phyloP scores from a whole-genome alignment of 2,888 invertebrate species.

The Acanthosoma haemorrhoidale region DNA sequence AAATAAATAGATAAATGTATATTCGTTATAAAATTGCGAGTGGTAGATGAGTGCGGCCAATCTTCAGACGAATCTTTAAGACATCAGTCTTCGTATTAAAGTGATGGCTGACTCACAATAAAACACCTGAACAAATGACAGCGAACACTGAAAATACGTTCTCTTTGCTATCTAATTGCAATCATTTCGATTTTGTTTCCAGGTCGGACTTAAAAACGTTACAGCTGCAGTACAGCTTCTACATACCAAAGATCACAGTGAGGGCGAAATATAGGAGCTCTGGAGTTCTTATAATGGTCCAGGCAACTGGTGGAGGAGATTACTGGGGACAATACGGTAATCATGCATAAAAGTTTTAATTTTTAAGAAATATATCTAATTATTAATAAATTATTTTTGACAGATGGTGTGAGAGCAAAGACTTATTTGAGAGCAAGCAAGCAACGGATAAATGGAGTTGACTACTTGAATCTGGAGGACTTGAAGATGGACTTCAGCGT shows the following conservation, averaged over 20 bases:
- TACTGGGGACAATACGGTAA: slow-evolving; percentile 86
- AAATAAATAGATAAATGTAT: no score
- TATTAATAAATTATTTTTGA: slow-evolving; percentile 36
- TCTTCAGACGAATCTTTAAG: no score
- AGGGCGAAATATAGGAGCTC: slow-evolving; percentile 75
- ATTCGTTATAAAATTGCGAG: no score
- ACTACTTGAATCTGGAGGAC: slow-evolving; percentile 65
- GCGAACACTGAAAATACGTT: no score
- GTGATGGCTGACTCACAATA: no score
- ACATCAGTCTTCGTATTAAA: no score
- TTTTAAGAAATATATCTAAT: not conserved
- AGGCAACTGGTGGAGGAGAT: slow-evolving; percentile 79
- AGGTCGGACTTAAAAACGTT: slow-evolving; percentile 72
- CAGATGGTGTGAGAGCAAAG: slow-evolving; percentile 78
- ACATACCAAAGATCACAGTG: slow-evolving; percentile 72
- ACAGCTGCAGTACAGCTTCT: slow-evolving; percentile 74
- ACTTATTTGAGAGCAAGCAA: slow-evolving; percentile 72
- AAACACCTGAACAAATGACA: no score
- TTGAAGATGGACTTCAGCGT: slow-evolving; percentile 83
- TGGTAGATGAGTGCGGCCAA: no score
- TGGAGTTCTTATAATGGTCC: slow-evolving; percentile 70
- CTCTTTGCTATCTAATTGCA: no score
- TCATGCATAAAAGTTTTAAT: slow-evolving; percentile 24
- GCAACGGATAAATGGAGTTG: slow-evolving; percentile 57
- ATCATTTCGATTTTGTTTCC: slow-evolving; percentile 43